These are phyloP conservation scores for Drosophila niveifrons DNA, from an alignment of 2,888 invertebrate species.

Conservation along the genomic window DNA sequence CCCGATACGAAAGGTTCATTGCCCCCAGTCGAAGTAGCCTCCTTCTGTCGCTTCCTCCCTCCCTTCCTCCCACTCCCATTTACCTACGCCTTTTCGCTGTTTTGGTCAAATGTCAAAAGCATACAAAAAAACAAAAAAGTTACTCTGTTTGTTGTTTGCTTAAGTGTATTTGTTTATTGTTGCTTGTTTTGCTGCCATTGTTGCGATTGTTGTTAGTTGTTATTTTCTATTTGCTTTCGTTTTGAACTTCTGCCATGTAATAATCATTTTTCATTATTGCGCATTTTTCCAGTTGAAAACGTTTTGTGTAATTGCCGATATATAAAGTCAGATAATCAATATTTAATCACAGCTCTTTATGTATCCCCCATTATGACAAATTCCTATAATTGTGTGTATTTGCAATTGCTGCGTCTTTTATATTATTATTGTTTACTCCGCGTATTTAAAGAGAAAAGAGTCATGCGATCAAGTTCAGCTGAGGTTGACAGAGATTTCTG, in stretches of 20 bases:
- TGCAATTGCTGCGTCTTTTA: slow-evolving; percentile 22
- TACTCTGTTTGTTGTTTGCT: slow-evolving; percentile 22
- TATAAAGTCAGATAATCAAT: slow-evolving; percentile 62
- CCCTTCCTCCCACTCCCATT: neutral
- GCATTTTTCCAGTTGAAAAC: slow-evolving; percentile 63
- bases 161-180: slow-evolving; percentile 20
- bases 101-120: slow-evolving; percentile 52
- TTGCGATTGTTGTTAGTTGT: slow-evolving; percentile 1
- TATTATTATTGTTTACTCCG: slow-evolving; percentile 15
- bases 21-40: slow-evolving; percentile 28
- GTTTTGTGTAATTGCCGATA: slow-evolving; percentile 42
- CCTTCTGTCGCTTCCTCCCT: slow-evolving; percentile 11
- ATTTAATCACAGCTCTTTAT: slow-evolving; percentile 67
- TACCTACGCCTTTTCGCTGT: slow-evolving; percentile 20
- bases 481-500: slow-evolving; percentile 22
- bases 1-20: slow-evolving; percentile 37
- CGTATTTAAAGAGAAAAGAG: slow-evolving; percentile 42
- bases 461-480: slow-evolving; percentile 44
- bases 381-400: slow-evolving; percentile 33
- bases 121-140: slow-evolving; percentile 13
- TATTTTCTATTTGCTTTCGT: slow-evolving; percentile 46
- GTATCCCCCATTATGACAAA: slow-evolving; percentile 59
- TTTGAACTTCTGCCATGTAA: slow-evolving; percentile 56
- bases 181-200: slow-evolving; percentile 1
- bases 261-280: slow-evolving; percentile 64